Percentiles rank a stretch among this genome's conserved stretches.
These are phyloP conservation scores for Eucera pruinosa DNA, from an alignment of 2,888 invertebrate species.

Conservation along the genomic window DNA sequence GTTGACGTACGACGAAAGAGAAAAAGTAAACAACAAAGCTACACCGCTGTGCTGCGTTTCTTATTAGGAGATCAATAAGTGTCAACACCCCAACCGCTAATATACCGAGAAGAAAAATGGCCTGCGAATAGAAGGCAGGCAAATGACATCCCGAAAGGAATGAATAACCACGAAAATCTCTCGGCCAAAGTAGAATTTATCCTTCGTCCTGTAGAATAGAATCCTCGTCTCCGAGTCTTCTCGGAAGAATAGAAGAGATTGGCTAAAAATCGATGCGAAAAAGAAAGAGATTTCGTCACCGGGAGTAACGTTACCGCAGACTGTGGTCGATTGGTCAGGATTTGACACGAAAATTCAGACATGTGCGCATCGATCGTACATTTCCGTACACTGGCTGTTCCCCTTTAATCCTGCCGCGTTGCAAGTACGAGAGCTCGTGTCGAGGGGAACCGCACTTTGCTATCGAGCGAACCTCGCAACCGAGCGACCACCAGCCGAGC, in stretches of 20 bases:
- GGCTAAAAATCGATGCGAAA: background rate
- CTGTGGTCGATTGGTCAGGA: constrained; percentile 56
- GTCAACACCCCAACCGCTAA: too few relatives aligned
- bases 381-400: constrained; percentile 73
- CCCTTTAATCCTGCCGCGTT: constrained; percentile 82
- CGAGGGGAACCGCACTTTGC: constrained; percentile 81
- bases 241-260: too few relatives aligned
- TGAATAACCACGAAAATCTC: too few relatives aligned
- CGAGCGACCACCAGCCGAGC: constrained; percentile 75
- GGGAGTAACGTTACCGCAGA: constrained; percentile 15
- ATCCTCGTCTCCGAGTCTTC: too few relatives aligned
- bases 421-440: constrained; percentile 81
- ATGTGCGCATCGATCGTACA: constrained; percentile 68
- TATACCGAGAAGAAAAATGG: too few relatives aligned
- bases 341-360: constrained; percentile 62
- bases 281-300: background rate
- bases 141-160: too few relatives aligned
- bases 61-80: too few relatives aligned
- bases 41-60: too few relatives aligned
- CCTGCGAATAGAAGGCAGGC: too few relatives aligned
- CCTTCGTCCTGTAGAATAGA: too few relatives aligned
- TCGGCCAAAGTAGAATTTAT: too few relatives aligned
- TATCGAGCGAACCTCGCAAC: constrained; percentile 81
- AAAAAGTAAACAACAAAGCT: constrained; percentile 10
- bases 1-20: background rate